Evolutionary conservation across 2,797 vertebrate species (phyloP).

Genomic region (Acipenser oxyrinchus): DNA sequence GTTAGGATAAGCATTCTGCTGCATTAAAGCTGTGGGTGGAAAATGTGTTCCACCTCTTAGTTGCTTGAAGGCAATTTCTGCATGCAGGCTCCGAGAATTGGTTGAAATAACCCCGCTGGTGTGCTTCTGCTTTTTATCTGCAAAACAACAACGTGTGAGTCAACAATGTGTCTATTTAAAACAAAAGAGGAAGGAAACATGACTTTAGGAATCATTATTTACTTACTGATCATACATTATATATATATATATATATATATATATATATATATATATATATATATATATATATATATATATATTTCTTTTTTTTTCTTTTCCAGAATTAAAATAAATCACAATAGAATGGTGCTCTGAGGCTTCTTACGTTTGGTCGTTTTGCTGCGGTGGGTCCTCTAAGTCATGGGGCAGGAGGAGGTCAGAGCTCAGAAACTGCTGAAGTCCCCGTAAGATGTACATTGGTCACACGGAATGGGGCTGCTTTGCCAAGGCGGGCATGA

Average conservation of each 20-base stretch:
- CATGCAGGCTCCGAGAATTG: constrained; percentile 42
- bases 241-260: neutral
- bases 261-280: neutral
- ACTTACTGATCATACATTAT: neutral
- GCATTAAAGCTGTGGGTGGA: constrained; percentile 39
- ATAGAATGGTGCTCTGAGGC: constrained; percentile 1
- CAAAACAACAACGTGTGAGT: constrained; percentile 27
- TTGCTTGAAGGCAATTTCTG: constrained; percentile 51
- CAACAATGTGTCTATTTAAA: neutral
- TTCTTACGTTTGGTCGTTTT: constrained; percentile 43
- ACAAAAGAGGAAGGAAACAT: neutral
- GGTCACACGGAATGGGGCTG: constrained; percentile 45
- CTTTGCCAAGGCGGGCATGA: constrained; percentile 41
- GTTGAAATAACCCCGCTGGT: constrained; percentile 24
- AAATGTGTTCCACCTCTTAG: constrained; percentile 42
- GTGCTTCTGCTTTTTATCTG: constrained; percentile 62
- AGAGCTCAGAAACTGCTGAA: constrained; percentile 42
- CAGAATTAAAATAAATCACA: neutral
- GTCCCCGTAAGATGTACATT: constrained; percentile 39
- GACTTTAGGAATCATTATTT: neutral
- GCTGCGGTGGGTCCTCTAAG: constrained; percentile 47
- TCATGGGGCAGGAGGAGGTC: constrained; percentile 40
- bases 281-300: neutral
- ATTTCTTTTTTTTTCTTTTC: no score
- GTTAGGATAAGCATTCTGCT: constrained; percentile 36